Evolutionary conservation across 2,797 vertebrate genomes (phyloP).

Genomic region (Coregonus sp.): DNA sequence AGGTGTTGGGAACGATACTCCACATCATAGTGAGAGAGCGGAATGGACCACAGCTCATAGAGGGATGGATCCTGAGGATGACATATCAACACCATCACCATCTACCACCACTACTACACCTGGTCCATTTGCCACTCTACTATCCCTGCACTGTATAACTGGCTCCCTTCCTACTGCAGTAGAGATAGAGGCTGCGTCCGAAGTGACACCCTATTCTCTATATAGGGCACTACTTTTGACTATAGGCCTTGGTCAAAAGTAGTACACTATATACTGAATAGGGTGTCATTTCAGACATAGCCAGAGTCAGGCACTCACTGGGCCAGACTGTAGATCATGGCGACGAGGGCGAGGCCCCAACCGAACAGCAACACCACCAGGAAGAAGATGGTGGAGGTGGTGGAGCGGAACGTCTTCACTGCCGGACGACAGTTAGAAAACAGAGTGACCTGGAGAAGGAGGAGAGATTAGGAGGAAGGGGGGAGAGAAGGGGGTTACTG

Average conservation of each 20-base stretch:
- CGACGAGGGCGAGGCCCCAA: constrained; percentile 74
- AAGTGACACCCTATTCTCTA: no score
- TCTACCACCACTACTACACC: not conserved
- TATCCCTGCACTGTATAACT: not conserved
- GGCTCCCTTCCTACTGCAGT: no score
- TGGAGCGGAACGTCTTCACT: constrained; percentile 83
- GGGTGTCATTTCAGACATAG: not conserved
- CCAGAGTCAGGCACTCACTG: constrained; percentile 76
- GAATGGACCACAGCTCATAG: constrained; percentile 85
- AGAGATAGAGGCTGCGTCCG: no score
- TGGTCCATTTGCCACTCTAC: constrained; percentile 42
- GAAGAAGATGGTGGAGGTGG: constrained; percentile 83
- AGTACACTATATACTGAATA: not conserved
- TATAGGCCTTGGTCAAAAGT: not conserved
- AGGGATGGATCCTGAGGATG: constrained; percentile 80
- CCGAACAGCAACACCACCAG: constrained; percentile 84
- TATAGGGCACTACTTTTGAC: no score
- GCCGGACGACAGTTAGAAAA: constrained; percentile 85
- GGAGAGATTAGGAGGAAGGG: not conserved
- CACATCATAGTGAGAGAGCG: constrained; percentile 77
- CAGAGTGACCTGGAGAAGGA: constrained; percentile 74
- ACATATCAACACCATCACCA: not conserved
- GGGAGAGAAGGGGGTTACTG: not conserved
- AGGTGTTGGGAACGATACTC: constrained; percentile 69
- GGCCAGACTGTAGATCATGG: constrained; percentile 81